Evolutionary conservation across 2,888 invertebrate species (phyloP), one percentile per base, ranked within the genome.

Genomic region (Luperina testacea): DNA sequence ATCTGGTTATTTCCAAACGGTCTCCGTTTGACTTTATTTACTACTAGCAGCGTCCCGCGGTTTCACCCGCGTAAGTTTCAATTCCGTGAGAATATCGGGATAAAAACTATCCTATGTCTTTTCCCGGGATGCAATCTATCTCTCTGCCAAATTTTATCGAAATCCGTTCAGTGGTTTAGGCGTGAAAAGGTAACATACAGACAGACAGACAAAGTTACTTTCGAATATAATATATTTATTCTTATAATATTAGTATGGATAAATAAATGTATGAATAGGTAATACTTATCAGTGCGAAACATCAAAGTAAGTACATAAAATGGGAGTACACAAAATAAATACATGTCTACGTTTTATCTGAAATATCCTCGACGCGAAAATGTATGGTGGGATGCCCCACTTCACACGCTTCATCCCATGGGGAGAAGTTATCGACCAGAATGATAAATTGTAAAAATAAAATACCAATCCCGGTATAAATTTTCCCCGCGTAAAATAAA

Each of bases 371-470:
- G 79, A 78, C 74, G 72, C 81, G 82, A 85, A 81, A 86, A 83
- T 84, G 80, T 83, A 83, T 82, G 84, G 82, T 80, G 79, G 77
- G 63, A 83, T 85, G 86, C 78, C 76, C 85, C 83, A 86, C 83
- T 87, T 87, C 82, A 87, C 82, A 81, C 82, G 78, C 53, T 69
- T 65, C 45, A 77, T 89, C 85, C 88, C 88, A 88, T 80, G 80
- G 89, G 83, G 79, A 67, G 80, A 85, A 85, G 75, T 89, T 88
- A 82, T 83, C 84, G 81, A 87, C 65, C 83, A 82, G 87, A 85
- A 89, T 90, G 88, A 90, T 89, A 87, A 85, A 90, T 89, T 83
- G 88, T 83, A 86, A 89, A 90, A 88, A 90, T 83, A 84, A 88
- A 89, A 89, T 86, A 86, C 84, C 79, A 85, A 87, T 80, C 72